Conservation (phyloP, 1,140 invertebrate genomes). For the Dendroctonus ponderosae region DNA sequence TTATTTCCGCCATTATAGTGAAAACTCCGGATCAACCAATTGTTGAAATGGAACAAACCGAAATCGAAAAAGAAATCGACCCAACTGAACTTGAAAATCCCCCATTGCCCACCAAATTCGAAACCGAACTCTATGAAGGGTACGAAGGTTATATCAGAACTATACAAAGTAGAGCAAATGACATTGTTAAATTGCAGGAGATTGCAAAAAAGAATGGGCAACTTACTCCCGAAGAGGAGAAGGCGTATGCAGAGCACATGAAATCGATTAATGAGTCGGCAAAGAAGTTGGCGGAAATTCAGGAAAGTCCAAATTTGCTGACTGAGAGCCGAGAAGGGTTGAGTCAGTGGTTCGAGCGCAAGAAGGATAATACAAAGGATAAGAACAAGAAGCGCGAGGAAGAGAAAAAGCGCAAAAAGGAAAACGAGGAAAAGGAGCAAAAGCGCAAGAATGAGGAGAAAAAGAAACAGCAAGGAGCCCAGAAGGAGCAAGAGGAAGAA, state of each 20-base stretch:
- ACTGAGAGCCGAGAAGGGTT: conserved; percentile 43
- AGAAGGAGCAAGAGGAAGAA: conserved; percentile 50
- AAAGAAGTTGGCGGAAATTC: conserved; percentile 51
- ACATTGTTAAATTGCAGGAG: conserved; percentile 55
- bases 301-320: conserved; percentile 39
- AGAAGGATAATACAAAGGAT: conserved; percentile 37
- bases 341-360: conserved; percentile 45
- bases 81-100: conserved; percentile 45
- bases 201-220: conserved; percentile 52
- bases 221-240: conserved; percentile 52
- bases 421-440: conserved; percentile 45
- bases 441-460: conserved; percentile 47
- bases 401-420: conserved; percentile 46
- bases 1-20: conserved; percentile 53
- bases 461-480: conserved; percentile 50
- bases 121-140: conserved; percentile 37
- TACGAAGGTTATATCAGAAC: conserved; percentile 44
- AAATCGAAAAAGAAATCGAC: conserved; percentile 30
- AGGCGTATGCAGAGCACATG: conserved; percentile 52
- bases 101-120: conserved; percentile 42
- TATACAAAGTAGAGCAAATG: conserved; percentile 53
- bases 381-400: conserved; percentile 48
- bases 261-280: conserved; percentile 52
- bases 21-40: conserved; percentile 30
- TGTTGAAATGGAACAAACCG: conserved; percentile 22